Evolutionary conservation across 1,140 invertebrate genomes (phyloP), one percentile per base, ranked within the genome.

Genomic region (Aethina tumida): DNA sequence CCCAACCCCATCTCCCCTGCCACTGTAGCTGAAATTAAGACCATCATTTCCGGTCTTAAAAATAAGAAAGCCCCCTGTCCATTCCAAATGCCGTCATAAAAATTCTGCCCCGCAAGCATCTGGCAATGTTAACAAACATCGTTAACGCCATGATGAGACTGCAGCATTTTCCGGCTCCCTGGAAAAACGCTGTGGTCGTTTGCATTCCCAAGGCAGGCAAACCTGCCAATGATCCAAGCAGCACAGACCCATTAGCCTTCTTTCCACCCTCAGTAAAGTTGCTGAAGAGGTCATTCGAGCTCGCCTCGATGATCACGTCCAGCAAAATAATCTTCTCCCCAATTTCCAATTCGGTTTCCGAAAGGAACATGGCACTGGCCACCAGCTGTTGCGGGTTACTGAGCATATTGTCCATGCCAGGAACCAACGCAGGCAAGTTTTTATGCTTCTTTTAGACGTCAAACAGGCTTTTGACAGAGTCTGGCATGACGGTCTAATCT

Each of bases 111-210:
- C 22, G 17, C 17, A 43, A 46, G 21, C 16, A 17, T 12, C 30
- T 37, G 4, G 14, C 14, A 10, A 6, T 28, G 26, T 9, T 46
- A 1, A 9, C 8, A n/a, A 14, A 37, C 13, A 47, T 53, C 12
- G 42, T 50, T n/a, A 62, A 62, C 29, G 44, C 33, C 5, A 40
- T 41, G 9, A 14, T 63, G 0, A 50, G 35, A 38, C 17, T 55
- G 1, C 18, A 26, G 4, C 54, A 64, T 25, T 63, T 62, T 31
- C 52, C 60, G 0, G 2, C 9, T 0, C 1, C 5, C 1, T 64
- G 58, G 59, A 66, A 66, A 53, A 33, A 31, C n/a, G n/a, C n/a
- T 12, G 10, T 12, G 15, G n/a, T 22, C 16, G 21, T 6, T 18
- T 10, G 38, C 9, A 41, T 39, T 16, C 38, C 38, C 4, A 40